phyloP scores from a whole-genome alignment of 2,797 vertebrate species.

The Danionella dracula region DNA sequence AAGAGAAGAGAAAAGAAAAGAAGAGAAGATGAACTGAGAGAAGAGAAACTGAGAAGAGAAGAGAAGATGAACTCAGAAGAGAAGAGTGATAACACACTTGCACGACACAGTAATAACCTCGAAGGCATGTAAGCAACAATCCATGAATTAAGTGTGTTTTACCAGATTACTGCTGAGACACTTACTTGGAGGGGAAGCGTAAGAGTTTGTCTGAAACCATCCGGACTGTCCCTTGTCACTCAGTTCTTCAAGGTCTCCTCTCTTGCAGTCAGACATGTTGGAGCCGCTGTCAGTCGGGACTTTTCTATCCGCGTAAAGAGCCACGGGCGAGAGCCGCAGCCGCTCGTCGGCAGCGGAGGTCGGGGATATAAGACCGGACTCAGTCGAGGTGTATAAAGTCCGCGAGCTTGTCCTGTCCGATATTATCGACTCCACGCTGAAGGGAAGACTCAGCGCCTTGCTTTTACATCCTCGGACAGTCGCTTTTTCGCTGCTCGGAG shows the following conservation, averaged over 20 bases:
- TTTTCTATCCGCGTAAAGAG: slow-evolving; percentile 49
- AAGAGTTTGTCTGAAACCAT: slow-evolving; percentile 63
- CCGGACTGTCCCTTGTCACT: slow-evolving; percentile 57
- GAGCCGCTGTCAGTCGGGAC: slow-evolving; percentile 40
- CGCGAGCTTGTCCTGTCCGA: slow-evolving; percentile 59
- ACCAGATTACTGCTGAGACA: slow-evolving; percentile 31
- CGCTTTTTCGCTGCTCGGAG: slow-evolving; percentile 52
- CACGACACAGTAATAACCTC: too few relatives aligned
- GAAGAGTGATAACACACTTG: too few relatives aligned
- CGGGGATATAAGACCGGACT: slow-evolving; percentile 43
- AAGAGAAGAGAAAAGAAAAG: too few relatives aligned
- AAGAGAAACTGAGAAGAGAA: too few relatives aligned
- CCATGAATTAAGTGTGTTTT: too few relatives aligned
- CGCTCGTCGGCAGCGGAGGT: slow-evolving; percentile 47
- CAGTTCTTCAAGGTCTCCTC: slow-evolving; percentile 58
- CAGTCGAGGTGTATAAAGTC: slow-evolving; percentile 45
- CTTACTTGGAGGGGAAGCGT: slow-evolving; percentile 73
- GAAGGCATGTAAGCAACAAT: too few relatives aligned
- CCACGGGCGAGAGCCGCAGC: slow-evolving; percentile 56
- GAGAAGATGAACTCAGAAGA: too few relatives aligned
- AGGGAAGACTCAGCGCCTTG: slow-evolving; percentile 65
- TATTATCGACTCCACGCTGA: slow-evolving; percentile 81
- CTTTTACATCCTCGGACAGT: slow-evolving; percentile 59
- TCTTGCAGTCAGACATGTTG: slow-evolving; percentile 49
- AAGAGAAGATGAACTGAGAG: too few relatives aligned